Evolutionary conservation across 2,797 vertebrate species (phyloP), one percentile per base, ranked within the genome.

Genomic region (Acipenser ruthenus): DNA sequence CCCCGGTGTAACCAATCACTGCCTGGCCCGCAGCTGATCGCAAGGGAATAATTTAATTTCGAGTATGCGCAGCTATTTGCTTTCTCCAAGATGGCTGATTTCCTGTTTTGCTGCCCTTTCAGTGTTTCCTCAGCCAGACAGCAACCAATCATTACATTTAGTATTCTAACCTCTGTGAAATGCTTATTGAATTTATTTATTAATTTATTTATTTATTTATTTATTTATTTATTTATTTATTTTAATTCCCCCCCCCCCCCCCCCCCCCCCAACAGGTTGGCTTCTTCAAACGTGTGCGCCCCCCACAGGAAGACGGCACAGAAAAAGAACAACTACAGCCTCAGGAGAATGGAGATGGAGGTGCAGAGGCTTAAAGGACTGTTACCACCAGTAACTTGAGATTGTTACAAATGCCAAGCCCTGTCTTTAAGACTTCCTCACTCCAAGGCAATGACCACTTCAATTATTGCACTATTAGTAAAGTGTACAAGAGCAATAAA

Each of bases 301-400:
- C 96, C 53, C 96, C 96, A 7, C 94, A 96, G 78, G 94, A 95
- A 67, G 95, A 98, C 66, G 86, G 77, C 69, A 83, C 91, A 1
- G 96, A 98, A 82, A 93, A 96, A 78, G 95, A 99, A 70, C 96
- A 99, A 70, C 89, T 99, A 63, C 96, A 98, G 65, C 96, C 96
- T 0, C 94, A 95, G 50, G 96, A 98, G 83, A 97, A 97, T 1
- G 94, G 95, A n/a, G 92, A 93, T 78, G 86, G 86, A 62, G 94
- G 90, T 72, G 88, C 93, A 10, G 96, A 98, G 67, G 84, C 94
- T 72, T 99, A 85, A 88, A 67, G 74, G 69, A 72, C 72, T 77
- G 78, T 76, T 73, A 79, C 13, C 4, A 9, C 18, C 37, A 70
- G 66, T 55, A 70, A 66, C 63, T 68, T 37, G 18, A 49, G 69